Percentiles rank a stretch among this genome's conserved stretches.
Conservation (phyloP, 2,888 invertebrate species). For the Fragum sueziense region DNA sequence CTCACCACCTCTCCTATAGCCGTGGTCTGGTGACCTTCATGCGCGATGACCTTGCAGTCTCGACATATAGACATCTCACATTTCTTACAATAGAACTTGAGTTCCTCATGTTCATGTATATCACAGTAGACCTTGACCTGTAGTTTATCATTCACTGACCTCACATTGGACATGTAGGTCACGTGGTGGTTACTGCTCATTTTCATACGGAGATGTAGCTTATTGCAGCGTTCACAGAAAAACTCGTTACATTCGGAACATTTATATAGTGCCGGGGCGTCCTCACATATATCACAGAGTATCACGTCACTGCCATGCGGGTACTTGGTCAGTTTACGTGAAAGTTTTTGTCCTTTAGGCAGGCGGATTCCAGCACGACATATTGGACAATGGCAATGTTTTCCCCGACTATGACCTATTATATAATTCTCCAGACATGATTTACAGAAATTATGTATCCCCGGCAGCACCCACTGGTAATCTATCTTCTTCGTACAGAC, state of each 20-base stretch:
- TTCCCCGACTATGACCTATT: constrained; percentile 53
- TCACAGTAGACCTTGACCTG: constrained; percentile 51
- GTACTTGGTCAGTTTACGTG: constrained; percentile 28
- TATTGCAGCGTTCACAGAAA: constrained; percentile 59
- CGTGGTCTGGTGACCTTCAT: constrained; percentile 56
- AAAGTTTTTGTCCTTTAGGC: constrained; percentile 36
- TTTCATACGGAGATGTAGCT: constrained; percentile 55
- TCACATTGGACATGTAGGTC: constrained; percentile 36
- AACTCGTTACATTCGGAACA: constrained; percentile 61
- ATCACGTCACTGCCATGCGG: constrained; percentile 45
- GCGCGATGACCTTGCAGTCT: constrained; percentile 56
- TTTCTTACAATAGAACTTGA: constrained; percentile 56
- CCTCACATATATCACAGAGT: constrained; percentile 59
- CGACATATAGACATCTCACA: constrained; percentile 55
- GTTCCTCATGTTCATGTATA: constrained; percentile 53
- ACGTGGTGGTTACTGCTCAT: constrained; percentile 56
- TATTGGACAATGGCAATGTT: constrained; percentile 57
- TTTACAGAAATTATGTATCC: constrained; percentile 59
- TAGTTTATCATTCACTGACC: constrained; percentile 47
- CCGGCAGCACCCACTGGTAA: constrained; percentile 59
- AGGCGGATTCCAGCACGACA: constrained; percentile 57
- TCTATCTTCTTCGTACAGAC: constrained; percentile 55
- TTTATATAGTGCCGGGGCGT: constrained; percentile 56
- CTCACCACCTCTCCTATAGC: constrained; percentile 44
- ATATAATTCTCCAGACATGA: constrained; percentile 59